Evolutionary conservation across 2,888 invertebrate species (phyloP).

Genomic region (Charanyca ferruginea): DNA sequence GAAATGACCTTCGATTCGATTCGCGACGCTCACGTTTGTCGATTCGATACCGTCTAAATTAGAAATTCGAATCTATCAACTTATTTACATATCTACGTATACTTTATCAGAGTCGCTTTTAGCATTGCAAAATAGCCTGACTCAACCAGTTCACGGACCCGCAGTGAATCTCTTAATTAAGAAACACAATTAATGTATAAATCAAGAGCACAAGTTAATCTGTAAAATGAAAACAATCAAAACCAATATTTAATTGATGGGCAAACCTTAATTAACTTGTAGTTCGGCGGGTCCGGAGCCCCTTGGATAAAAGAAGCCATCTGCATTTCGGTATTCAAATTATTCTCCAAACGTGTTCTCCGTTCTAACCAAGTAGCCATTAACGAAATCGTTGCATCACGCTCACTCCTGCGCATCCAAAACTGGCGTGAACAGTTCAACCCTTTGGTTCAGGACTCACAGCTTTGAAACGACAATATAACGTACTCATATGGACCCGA

Average conservation of each 20-base stretch:
- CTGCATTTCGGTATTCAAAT: slow-evolving; percentile 91
- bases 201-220: slow-evolving; percentile 83
- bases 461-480: slow-evolving; percentile 82
- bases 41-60: slow-evolving; percentile 37
- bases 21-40: slow-evolving; percentile 24
- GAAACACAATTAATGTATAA: slow-evolving; percentile 79
- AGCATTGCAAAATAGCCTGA: slow-evolving; percentile 62
- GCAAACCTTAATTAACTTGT: slow-evolving; percentile 91
- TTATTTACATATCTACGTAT: slow-evolving; percentile 48
- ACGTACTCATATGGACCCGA: slow-evolving; percentile 87
- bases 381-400: slow-evolving; percentile 83
- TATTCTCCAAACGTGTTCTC: slow-evolving; percentile 90
- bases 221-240: slow-evolving; percentile 87
- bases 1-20: slow-evolving; percentile 39
- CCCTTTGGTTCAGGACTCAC: slow-evolving; percentile 77
- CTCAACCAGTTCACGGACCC: slow-evolving; percentile 61
- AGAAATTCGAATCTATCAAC: slow-evolving; percentile 47
- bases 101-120: slow-evolving; percentile 57
- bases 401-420: slow-evolving; percentile 86
- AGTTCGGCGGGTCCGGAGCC: slow-evolving; percentile 84
- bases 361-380: slow-evolving; percentile 76
- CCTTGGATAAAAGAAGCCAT: slow-evolving; percentile 89
- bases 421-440: slow-evolving; percentile 79
- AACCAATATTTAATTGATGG: slow-evolving; percentile 90
- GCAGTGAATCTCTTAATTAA: slow-evolving; percentile 78